Percentiles rank a stretch among this genome's conserved stretches.
Conservation (phyloP, 2,797 vertebrate species). For the Hippopotamyrus pictus region DNA sequence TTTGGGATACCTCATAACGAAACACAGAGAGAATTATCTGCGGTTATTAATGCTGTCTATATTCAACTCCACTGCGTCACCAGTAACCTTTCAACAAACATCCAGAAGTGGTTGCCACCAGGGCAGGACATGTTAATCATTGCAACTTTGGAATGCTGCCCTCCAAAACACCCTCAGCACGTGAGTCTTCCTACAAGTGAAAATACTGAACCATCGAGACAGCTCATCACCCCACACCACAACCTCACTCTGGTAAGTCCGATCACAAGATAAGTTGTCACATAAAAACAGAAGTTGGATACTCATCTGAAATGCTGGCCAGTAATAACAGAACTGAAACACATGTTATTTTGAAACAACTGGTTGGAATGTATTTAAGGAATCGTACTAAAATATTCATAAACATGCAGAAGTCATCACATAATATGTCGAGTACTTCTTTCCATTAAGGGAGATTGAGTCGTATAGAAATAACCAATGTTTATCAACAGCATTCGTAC, state of each 20-base stretch:
- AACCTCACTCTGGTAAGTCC: background rate
- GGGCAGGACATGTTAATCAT: background rate
- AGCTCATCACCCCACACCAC: background rate
- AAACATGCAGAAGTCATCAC: background rate
- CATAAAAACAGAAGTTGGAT: background rate
- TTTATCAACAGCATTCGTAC: background rate
- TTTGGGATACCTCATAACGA: background rate
- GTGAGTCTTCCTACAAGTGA: background rate
- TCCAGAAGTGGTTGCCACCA: background rate
- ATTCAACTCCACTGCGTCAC: background rate
- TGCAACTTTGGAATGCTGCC: background rate
- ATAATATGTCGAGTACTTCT: background rate
- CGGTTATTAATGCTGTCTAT: background rate
- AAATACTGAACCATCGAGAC: background rate
- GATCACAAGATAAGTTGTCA: background rate
- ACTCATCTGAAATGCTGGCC: background rate
- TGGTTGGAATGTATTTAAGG: background rate
- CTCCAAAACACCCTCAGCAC: background rate
- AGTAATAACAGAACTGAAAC: background rate
- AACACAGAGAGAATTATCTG: background rate
- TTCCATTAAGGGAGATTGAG: background rate
- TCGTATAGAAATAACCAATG: background rate
- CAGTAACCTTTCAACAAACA: background rate
- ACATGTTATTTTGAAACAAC: background rate
- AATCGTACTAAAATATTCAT: background rate